Conservation (phyloP, 1,140 invertebrate species). For the Grapholita molesta region DNA sequence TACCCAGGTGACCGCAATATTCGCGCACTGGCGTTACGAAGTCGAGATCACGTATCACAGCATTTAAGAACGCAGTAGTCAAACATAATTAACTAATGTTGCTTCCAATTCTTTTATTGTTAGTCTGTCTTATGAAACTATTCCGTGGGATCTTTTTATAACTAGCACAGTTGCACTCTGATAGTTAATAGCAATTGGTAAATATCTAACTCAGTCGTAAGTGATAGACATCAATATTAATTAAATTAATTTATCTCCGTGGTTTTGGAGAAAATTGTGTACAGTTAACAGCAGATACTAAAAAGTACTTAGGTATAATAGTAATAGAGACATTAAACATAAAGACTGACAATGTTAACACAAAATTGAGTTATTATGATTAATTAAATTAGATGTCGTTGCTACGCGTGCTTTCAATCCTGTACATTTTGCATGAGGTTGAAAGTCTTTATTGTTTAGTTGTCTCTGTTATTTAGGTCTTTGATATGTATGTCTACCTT, state of each 20-base stretch:
- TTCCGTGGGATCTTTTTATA: not conserved
- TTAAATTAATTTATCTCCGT: not conserved
- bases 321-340: not conserved
- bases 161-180: not conserved
- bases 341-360: not conserved
- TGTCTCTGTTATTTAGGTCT: not conserved
- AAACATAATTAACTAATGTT: constrained; percentile 4
- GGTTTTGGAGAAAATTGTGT: not conserved
- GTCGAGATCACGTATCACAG: constrained; percentile 27
- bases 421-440: not conserved
- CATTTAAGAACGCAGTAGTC: constrained; percentile 21
- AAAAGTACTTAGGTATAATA: not conserved
- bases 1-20: not conserved
- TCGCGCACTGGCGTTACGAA: constrained; percentile 2
- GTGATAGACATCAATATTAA: not conserved
- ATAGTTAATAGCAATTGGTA: not conserved
- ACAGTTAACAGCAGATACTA: not conserved
- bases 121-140: constrained; percentile 9
- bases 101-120: not conserved
- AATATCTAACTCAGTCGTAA: not conserved
- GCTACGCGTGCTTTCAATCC: not conserved
- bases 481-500: not conserved
- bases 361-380: not conserved
- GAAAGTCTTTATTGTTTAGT: not conserved
- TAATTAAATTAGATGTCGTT: not conserved